Conservation (phyloP, 2,888 invertebrate genomes). For the Nymphalis urticae region DNA sequence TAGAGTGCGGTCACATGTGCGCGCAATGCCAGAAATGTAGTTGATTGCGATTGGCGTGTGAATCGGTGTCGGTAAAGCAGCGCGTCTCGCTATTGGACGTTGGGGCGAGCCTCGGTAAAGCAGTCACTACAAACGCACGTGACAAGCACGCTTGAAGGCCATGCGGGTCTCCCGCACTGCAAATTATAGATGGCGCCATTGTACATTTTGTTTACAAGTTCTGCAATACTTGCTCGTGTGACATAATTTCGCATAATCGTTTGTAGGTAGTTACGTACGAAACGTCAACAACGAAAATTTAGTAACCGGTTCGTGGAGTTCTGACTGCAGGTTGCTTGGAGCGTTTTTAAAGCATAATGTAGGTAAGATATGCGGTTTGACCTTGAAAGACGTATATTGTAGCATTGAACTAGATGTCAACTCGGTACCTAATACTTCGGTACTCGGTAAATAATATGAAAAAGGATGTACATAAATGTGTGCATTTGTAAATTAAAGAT, state of each 20-base stretch:
- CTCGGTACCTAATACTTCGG: background rate
- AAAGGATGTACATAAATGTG: constrained; percentile 1
- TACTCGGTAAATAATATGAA: constrained; percentile 1
- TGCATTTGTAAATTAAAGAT: constrained; percentile 7
- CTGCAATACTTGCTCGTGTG: constrained; percentile 47
- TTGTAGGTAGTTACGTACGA: constrained; percentile 18
- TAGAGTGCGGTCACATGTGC: constrained; percentile 71
- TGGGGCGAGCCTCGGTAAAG: constrained; percentile 49
- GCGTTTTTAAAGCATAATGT: constrained; percentile 15
- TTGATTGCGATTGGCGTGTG: constrained; percentile 57
- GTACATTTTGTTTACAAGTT: constrained; percentile 58
- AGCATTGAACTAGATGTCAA: constrained; percentile 30
- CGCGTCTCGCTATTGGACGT: constrained; percentile 51
- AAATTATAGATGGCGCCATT: constrained; percentile 57
- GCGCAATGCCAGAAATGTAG: constrained; percentile 56
- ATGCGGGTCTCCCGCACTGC: constrained; percentile 27
- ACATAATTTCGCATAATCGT: constrained; percentile 66
- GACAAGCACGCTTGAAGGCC: constrained; percentile 52
- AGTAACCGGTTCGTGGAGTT: constrained; percentile 34
- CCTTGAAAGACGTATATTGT: constrained; percentile 30
- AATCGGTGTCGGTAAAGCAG: constrained; percentile 49
- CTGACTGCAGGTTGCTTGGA: constrained; percentile 17
- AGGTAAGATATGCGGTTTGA: constrained; percentile 18
- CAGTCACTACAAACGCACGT: constrained; percentile 57
- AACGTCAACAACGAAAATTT: constrained; percentile 43